Conservation (phyloP, 2,888 invertebrate genomes). For the Amphipyra berbera region DNA sequence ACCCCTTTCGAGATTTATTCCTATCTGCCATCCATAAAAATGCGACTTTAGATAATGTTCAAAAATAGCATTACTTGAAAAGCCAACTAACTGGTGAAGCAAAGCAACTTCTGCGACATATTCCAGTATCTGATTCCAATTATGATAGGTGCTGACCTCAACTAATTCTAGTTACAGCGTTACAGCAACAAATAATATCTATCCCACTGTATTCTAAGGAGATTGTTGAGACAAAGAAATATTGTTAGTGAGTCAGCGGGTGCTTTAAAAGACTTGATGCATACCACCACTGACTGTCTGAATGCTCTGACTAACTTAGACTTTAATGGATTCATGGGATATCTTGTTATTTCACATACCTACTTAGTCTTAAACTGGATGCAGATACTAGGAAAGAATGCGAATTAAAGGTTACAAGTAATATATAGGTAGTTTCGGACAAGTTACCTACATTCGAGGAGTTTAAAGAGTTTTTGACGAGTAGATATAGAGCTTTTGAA, state of each 20-base stretch:
- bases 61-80: slow-evolving; percentile 6
- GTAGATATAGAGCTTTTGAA: slow-evolving; percentile 13
- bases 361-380: slow-evolving; percentile 4
- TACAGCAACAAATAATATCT: slow-evolving; percentile 9
- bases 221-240: slow-evolving; percentile 6
- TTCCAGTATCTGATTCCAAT: slow-evolving; percentile 2
- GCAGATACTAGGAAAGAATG: slow-evolving; percentile 6
- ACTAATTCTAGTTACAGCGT: background rate
- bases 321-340: slow-evolving; percentile 3
- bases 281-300: slow-evolving; percentile 16
- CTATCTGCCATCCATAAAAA: background rate
- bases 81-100: background rate
- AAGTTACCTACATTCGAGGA: slow-evolving; percentile 10
- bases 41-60: background rate
- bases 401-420: slow-evolving; percentile 4
- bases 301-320: slow-evolving; percentile 4
- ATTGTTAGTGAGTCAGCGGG: background rate
- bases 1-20: slow-evolving; percentile 2
- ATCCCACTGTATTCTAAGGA: slow-evolving; percentile 1
- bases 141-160: slow-evolving; percentile 3
- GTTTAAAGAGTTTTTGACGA: slow-evolving; percentile 13
- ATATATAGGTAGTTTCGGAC: slow-evolving; percentile 5
- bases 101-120: background rate
- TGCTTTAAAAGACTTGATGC: slow-evolving; percentile 6
- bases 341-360: slow-evolving; percentile 2